Evolutionary conservation across 2,888 invertebrate genomes (phyloP), one percentile per base, ranked within the genome.

Genomic region (Acleris holmiana): DNA sequence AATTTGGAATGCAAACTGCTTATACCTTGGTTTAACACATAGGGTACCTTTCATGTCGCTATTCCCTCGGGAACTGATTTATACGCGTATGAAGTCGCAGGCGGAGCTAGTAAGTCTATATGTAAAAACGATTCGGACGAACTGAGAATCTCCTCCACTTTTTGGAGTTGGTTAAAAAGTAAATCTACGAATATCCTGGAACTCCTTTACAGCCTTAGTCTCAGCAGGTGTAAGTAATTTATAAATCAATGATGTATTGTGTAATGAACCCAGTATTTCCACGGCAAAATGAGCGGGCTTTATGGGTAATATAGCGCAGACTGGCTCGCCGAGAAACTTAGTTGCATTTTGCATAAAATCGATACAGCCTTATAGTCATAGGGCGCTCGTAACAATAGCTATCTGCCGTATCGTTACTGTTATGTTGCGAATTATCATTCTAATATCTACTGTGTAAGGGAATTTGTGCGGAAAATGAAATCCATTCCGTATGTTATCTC

Each of bases 341-440:
- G 84, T 84, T 88, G 87, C 83, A 88, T 85, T 89, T 88, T 88
- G 86, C 89, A 89, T 89, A 86, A 90, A 88, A 90, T 89, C 89
- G 80, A 89, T 86, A 84, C 73, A 75, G 73, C 72, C 69, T 78
- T 76, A 80, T 62, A 61, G 66, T 68, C 48, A 64, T 77, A 80
- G 74, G 72, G 74, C 68, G 76, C 71, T 76, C 70, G 73, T 73
- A 77, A 77, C 75, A 73, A 73, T 72, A 68, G 64, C 64, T 71
- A 68, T 70, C 69, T 68, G 68, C 62, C 65, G 47, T 55, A 63
- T 61, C 67, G 66, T 59, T 64, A 65, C 44, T 48, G 41, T 65
- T 65, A 65, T 59, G 64, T 65, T 25, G 59, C 29, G 48, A 54
- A 65, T 65, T 59, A 65, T 59, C 64, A 49, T 59, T 59, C 53